A percentile compares a stretch with the other conserved stretches of the same genome.
Conservation (phyloP, 2,888 invertebrate genomes). For the Dusona sp. region DNA sequence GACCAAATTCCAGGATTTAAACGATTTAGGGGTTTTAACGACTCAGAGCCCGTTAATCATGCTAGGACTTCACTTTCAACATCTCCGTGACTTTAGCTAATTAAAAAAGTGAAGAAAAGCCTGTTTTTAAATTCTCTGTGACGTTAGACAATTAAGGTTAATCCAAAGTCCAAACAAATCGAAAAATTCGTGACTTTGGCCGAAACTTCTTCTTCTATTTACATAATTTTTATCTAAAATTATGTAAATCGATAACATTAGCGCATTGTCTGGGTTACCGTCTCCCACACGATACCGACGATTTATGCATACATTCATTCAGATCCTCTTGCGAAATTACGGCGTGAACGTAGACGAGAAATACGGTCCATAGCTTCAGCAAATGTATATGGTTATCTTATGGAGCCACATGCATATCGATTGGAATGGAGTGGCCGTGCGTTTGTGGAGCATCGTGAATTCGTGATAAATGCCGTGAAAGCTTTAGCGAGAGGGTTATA, state of each 20-base stretch:
- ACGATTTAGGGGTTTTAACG: not conserved
- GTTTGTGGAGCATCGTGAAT: constrained; percentile 46
- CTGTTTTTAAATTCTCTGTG: not conserved
- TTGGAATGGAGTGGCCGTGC: not conserved
- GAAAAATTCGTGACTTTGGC: not conserved
- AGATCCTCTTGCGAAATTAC: constrained; percentile 1
- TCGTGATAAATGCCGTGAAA: constrained; percentile 49
- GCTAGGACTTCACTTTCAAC: not conserved
- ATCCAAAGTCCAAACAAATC: not conserved
- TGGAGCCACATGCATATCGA: constrained; percentile 13
- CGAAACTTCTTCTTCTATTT: not conserved
- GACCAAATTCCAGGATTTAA: no score
- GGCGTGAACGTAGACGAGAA: constrained; percentile 22
- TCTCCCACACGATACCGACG: not conserved
- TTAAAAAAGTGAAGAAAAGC: no score
- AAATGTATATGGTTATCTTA: constrained; percentile 2
- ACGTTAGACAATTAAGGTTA: not conserved
- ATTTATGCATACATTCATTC: not conserved
- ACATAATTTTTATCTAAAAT: no score
- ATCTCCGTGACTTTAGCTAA: not conserved
- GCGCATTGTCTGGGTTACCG: not conserved
- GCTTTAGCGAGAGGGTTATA: constrained; percentile 30
- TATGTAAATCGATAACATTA: not conserved
- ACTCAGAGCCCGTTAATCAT: no score
- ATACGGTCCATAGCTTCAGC: not conserved